Percentiles rank a stretch among this genome's conserved stretches.
Conservation (phyloP, 2,797 vertebrate genomes). For the Anguilla anguilla region DNA sequence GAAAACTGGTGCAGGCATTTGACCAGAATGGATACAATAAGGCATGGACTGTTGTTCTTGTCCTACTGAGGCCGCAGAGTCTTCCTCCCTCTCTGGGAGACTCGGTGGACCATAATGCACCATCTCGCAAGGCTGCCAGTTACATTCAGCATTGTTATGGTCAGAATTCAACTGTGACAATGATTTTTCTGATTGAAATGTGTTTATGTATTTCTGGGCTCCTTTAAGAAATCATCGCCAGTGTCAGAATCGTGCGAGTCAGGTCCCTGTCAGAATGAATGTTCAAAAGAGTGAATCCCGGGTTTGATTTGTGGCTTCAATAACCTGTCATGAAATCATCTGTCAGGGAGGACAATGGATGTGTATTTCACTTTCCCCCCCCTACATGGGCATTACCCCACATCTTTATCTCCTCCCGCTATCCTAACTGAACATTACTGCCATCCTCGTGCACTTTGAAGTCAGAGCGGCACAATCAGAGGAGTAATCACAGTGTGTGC, state of each 20-base stretch:
- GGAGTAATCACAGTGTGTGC: neutral
- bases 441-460: neutral
- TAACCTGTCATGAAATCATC: neutral
- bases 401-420: neutral
- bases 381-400: neutral
- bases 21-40: no score
- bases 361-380: neutral
- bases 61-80: no score
- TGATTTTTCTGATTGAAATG: neutral
- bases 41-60: no score
- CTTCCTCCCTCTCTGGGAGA: no score
- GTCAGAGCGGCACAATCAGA: neutral
- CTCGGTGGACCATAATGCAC: no score
- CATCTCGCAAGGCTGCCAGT: no score
- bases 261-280: neutral
- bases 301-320: conserved; percentile 2
- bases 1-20: no score
- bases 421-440: neutral
- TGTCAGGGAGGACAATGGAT: neutral
- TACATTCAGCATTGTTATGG: neutral
- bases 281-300: neutral
- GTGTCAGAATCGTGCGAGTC: neutral
- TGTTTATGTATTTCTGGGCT: neutral
- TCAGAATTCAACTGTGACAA: neutral
- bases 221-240: neutral